Percentiles rank a stretch among this genome's conserved stretches.
Evolutionary conservation across 2,113 vertebrate species (phyloP).

Genomic region (Oncorhynchus masou): DNA sequence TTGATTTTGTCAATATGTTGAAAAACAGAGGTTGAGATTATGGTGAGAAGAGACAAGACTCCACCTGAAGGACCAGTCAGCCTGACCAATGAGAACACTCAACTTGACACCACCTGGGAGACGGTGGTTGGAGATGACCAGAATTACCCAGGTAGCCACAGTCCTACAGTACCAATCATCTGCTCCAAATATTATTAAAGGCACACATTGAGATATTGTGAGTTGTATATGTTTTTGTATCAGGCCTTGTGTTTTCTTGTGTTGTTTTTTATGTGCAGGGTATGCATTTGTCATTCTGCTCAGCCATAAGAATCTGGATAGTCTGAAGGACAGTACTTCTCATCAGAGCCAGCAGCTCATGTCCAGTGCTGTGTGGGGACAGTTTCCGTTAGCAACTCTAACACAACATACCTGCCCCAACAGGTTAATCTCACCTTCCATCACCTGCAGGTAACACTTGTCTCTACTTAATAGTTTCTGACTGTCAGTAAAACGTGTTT

Average conservation of each 20-base stretch:
- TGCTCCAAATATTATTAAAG: too few relatives aligned
- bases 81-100: constrained; percentile 1
- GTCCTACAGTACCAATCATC: not conserved
- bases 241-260: not conserved
- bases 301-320: too few relatives aligned
- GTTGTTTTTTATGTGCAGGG: not conserved
- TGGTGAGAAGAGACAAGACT: not conserved
- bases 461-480: too few relatives aligned
- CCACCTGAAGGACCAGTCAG: not conserved
- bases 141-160: not conserved
- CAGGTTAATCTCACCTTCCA: not conserved
- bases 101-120: not conserved
- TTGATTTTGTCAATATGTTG: not conserved
- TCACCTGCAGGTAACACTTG: not conserved
- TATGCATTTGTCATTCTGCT: not conserved
- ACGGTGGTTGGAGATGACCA: not conserved
- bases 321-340: not conserved
- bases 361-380: not conserved
- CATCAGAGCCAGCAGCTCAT: not conserved
- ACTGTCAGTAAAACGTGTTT: too few relatives aligned
- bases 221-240: not conserved
- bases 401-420: not conserved
- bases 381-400: not conserved
- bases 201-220: too few relatives aligned
- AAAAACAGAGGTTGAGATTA: not conserved